Evolutionary conservation across 2,797 vertebrate genomes (phyloP), one percentile per base, ranked within the genome.

Genomic region (Amniataba percoides): DNA sequence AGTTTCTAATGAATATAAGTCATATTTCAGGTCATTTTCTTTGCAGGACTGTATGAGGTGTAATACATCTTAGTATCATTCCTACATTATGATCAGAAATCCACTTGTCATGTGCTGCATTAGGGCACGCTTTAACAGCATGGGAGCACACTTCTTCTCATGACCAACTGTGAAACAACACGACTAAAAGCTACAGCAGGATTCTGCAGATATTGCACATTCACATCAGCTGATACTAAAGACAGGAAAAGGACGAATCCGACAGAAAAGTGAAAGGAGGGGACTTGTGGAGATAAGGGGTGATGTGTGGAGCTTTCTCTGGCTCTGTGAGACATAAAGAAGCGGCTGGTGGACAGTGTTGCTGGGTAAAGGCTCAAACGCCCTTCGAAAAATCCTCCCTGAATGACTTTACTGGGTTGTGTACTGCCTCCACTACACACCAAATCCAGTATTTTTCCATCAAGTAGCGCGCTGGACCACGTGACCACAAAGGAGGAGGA

Each of bases 381-480:
- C 91, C 89, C 91, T 92, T 91, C 80, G 80, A 87, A 78, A 89
- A 88, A 86, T 39, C 86, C 87, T 84, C 69, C 70, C 76, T 85
- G 86, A 84, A 82, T 90, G 91, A 94, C 92, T 95, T 93, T 90
- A 83, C 87, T 88, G 84, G 88, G 82, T 85, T 87, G 92, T 91
- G 92, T 88, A 84, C 89, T 74, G 81, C 91, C 89, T 89, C 84
- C 84, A 76, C 91, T 90, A 88, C 87, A 92, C 93, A 93, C 93
- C 86, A 94, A 96, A 95, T 95, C 95, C 95, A 93, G 95, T 96
- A 96, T 95, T 96, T 96, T 96, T 96, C 95, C 95, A 96, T 96
- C 95, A 95, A 95, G 93, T 95, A 91, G 93, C 92, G 91, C 90
- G 91, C 90, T 88, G 81, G 58, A 89, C 94, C 95, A 96, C 95